Evolutionary conservation across 1,140 invertebrate species (phyloP), one percentile per base, ranked within the genome.

Genomic region (Drosophila tropicalis): DNA sequence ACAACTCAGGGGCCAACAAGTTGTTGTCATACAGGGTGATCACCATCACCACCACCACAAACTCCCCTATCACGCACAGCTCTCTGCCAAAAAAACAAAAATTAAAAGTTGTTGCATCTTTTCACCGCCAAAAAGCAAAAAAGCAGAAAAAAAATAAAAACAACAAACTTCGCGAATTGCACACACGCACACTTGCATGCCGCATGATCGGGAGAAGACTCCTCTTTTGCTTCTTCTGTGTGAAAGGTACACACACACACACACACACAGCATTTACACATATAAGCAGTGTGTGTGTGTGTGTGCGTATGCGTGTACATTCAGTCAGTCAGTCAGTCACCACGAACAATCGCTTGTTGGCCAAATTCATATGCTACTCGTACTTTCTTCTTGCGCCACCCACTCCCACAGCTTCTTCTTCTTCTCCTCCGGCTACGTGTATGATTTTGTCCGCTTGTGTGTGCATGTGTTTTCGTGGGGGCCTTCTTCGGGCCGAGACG

Each of bases 321-420:
- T 61, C 62, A 69, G 67, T 51, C 44, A 51, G 44, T 51, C 75
- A 74, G 13, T 64, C 60, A 69, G 32, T 39, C 62, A 65, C 29
- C 61, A 64, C 13, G 34, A 67, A 19, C 58, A 63, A 66, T 70
- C 62, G 47, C 32, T 54, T 83, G 81, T 70, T 82, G 76, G 66
- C 65, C 72, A 80, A 87, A 79, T 71, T 89, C 44, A 51, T 51
- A 51, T 51, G 44, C 17, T 51, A 12, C 44, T 22, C 70, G 76
- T 89, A 84, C 84, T 89, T 89, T 87, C 84, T 84, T 83, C 72
- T 67, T 75, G 55, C 36, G 64, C 75, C 80, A 71, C 81, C 77
- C 70, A 69, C 68, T 69, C 73, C 56, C 62, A 77, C 54, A 41
- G 44, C 44, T 51, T 51, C 44, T 22, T 51, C 44, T 51, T 19